Evolutionary conservation across 2,888 invertebrate species (phyloP), one percentile per base, ranked within the genome.

Genomic region (Drosophila melanosoma): DNA sequence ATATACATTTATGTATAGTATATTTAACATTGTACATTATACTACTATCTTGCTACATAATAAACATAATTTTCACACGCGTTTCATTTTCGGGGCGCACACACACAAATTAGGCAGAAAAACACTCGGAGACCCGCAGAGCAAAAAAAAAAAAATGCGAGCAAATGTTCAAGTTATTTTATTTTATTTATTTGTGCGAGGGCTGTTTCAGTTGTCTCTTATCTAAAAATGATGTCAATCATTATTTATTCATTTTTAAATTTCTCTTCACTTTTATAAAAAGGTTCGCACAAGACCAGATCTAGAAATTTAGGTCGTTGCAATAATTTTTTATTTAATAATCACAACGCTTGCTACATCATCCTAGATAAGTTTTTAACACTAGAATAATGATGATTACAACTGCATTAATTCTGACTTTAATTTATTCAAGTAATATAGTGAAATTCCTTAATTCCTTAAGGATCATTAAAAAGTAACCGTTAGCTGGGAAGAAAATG

Each of bases 21-120:
- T 52, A 53, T 56, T 23, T 63, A 56, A 69, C 69, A 73, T 72
- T 78, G 64, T 76, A 67, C 69, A 67, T 62, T 72, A 58, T 76
- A 72, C 73, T 76, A 72, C 73, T 74, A 64, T 71, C 67, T 68
- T 23, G 76, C 76, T 74, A 77, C 74, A 85, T 79, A 81, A 87
- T 81, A 81, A 78, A 78, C 87, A 81, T 83, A 87, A 83, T 83
- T 86, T 86, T 86, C 86, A 86, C 88, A 86, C 86, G 88, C 87
- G 83, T 87, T 86, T 88, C 88, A 87, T 87, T 86, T 82, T 88
- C 61, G 73, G 73, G 66, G 70, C 71, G 81, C 79, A 85, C 81
- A 82, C 81, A 82, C 83, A 83, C 81, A 86, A 88, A 88, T 86
- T 86, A 81, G 79, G 86, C 88, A 83, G 76, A 86, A 86, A 86